Evolutionary conservation across 2,888 invertebrate genomes (phyloP), one percentile per base, ranked within the genome.

Genomic region (Stenurella melanura): DNA sequence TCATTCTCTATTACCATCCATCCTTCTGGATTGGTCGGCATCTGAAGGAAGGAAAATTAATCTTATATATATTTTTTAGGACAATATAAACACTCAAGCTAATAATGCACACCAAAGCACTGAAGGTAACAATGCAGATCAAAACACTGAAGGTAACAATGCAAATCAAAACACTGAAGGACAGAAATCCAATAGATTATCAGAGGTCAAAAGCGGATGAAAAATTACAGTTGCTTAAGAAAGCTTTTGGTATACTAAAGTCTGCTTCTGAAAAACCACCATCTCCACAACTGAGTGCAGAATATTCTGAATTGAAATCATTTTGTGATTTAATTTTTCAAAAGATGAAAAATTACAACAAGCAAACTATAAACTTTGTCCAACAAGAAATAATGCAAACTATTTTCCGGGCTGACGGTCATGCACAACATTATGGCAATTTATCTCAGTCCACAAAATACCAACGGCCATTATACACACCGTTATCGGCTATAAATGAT

Each of bases 241-340:
- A 63, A 11, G 63, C 63, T n/a, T 63, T 63, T 63, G 63, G 38
- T 9, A 63, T 38, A 63, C 17, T 58, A 58, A 21, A 58, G 18
- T 63, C 34, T 61, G 7, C 21, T 11, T 2, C 60, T 60, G 60
- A 60, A 61, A 61, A 34, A 61, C 30, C 61, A 61, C 4, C 26
- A n/a, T 6, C 34, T n/a, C 15, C 34, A 61, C 26, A 42, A 11
- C 9, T 38, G 9, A 38, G 9, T 38, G 38, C n/a, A 26, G 21
- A 26, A 26, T 3, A 26, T 26, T 4, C 21, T 4, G 21, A 26
- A 26, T 4, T 26, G 4, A 26, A 4, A 26, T 26, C 21, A 26
- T 26, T 26, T 26, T 26, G 21, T 4, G 21, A 26, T 26, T 26
- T 26, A 3, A 26, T 26, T 26, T 26, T 26, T 26, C 21, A 26